Evolutionary conservation across 2,797 vertebrate genomes (phyloP), one percentile per base, ranked within the genome.

Genomic region (Chaunax sp.): DNA sequence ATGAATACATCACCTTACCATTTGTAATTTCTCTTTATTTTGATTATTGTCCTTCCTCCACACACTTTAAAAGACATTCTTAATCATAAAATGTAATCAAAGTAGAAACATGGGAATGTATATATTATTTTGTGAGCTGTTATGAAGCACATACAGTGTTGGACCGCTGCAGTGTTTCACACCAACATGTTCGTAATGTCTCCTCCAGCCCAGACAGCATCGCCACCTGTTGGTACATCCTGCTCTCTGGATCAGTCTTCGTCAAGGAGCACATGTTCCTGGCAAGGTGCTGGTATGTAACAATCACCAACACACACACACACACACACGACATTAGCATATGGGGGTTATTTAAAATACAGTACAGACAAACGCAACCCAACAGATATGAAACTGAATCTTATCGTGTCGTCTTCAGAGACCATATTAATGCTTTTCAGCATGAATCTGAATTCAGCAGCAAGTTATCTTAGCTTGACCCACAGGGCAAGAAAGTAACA

Each of bases 221-320:
- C 72, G 96, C 96, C 73, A 94, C 94, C 89, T 97, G 96, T 83
- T 98, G 97, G 97, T 98, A 96, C 84, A 96, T 98, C 78, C 93
- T 98, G 56, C 96, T 98, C 46, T 96, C 96, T 13, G 97, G 97
- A 25, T 98, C 96, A 0, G 96, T 98, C 66, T 95, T 98, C 52
- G 93, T 97, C 91, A 97, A 98, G 91, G 96, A 97, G 87, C 96
- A 96, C 86, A 97, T 98, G 96, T 96, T 95, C 91, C 91, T 98
- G 82, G 96, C 97, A 51, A 86, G 92, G 37, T 95, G 93, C 81
- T 95, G 94, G 94, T 95, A 92, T 18, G 93, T 93, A 77, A 35
- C 22, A 45, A 18, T 30, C 58, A 26, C 37, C 3, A 9, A n/a
- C 49, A 49, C 47, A 26, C 18, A n/a, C 52, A 58, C 45, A 33